A percentile compares a stretch with the other conserved stretches of the same genome.
phyloP scores from a whole-genome alignment of 1,140 invertebrate genomes.

The Zelostemma sp. region DNA sequence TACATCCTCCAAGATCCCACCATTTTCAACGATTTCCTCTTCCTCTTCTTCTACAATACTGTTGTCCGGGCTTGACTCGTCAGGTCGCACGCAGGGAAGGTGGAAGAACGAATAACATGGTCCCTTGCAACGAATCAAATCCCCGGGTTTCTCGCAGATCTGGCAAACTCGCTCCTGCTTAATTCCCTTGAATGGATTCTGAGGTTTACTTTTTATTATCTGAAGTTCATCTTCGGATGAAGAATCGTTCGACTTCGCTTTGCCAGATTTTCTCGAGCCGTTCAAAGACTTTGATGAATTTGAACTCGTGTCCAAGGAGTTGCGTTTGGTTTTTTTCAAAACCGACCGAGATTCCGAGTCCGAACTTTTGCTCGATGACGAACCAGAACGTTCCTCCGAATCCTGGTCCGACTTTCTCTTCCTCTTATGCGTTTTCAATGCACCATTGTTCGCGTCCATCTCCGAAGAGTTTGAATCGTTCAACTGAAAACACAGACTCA shows the following conservation, averaged over 20 bases:
- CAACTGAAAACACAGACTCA: slow-evolving; percentile 6
- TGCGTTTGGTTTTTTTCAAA: background rate
- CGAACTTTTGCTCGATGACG: background rate
- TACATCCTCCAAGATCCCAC: slow-evolving; percentile 53
- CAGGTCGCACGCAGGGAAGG: slow-evolving; percentile 62
- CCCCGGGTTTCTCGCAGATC: slow-evolving; percentile 74
- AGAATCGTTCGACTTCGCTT: background rate
- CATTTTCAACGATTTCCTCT: slow-evolving; percentile 44
- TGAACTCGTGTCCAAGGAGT: background rate
- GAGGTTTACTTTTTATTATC: slow-evolving; percentile 56
- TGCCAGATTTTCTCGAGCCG: background rate
- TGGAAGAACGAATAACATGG: slow-evolving; percentile 68
- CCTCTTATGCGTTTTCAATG: slow-evolving; percentile 4
- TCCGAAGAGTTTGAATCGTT: slow-evolving; percentile 4
- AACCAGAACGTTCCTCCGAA: background rate
- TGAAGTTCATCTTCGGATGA: background rate
- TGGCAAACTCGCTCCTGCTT: slow-evolving; percentile 76
- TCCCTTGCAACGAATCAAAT: slow-evolving; percentile 76
- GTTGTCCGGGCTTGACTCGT: slow-evolving; percentile 61
- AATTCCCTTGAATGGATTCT: slow-evolving; percentile 75
- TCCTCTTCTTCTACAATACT: slow-evolving; percentile 24
- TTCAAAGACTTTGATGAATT: background rate
- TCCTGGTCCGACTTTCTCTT: slow-evolving; percentile 9
- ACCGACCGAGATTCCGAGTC: background rate
- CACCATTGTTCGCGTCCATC: background rate